A percentile compares a stretch with the other conserved stretches of the same genome.
Conservation (phyloP, 2,888 invertebrate species). For the Chrysodeixis includens region DNA sequence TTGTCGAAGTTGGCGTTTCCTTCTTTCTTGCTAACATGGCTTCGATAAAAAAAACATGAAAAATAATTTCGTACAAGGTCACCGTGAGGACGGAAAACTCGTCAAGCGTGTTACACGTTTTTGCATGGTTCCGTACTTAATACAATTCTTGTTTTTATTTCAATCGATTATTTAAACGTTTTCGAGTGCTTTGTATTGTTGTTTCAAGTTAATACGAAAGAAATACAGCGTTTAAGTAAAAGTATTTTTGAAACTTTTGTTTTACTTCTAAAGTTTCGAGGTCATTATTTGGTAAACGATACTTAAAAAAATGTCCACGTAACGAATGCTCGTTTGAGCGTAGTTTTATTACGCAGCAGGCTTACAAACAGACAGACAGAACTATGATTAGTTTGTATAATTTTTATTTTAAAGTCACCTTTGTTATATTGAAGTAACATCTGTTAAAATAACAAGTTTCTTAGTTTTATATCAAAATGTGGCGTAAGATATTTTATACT, state of each 20-base stretch:
- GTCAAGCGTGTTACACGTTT: neutral
- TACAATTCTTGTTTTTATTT: neutral
- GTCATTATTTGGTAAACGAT: neutral
- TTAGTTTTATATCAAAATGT: constrained; percentile 17
- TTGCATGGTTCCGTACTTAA: neutral
- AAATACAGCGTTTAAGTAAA: neutral
- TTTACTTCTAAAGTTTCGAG: neutral
- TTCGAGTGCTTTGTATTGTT: neutral
- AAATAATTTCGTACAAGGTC: constrained; percentile 6
- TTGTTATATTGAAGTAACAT: neutral
- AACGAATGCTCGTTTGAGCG: neutral
- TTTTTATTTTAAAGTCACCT: neutral
- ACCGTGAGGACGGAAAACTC: neutral
- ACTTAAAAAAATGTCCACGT: constrained; percentile 1
- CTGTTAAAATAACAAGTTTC: constrained; percentile 7
- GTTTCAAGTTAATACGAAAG: neutral
- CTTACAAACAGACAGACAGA: neutral
- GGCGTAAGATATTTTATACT: constrained; percentile 18
- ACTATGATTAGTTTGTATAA: neutral
- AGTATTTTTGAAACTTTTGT: neutral
- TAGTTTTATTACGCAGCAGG: neutral
- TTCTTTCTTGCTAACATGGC: neutral
- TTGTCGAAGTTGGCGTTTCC: constrained; percentile 22
- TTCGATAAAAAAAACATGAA: constrained; percentile 2
- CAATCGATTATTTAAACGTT: neutral